Evolutionary conservation across 2,113 vertebrate species (phyloP).

Genomic region (Poeciliopsis turrubarensis): DNA sequence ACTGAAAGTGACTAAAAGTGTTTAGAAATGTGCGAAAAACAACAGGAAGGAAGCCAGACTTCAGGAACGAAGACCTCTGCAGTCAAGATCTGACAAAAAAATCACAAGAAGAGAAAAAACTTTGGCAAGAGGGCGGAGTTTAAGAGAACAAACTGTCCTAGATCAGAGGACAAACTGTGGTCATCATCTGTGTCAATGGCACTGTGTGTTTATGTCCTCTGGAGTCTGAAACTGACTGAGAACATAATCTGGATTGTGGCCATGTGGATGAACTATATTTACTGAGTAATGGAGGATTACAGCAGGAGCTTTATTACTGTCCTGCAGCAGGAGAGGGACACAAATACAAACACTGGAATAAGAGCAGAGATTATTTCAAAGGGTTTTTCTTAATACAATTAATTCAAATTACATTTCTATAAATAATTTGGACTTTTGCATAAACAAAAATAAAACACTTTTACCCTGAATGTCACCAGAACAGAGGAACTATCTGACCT

Average conservation of each 20-base stretch:
- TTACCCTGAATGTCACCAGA: too few species aligned
- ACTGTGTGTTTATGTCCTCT: conserved; percentile 3
- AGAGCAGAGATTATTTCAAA: too few species aligned
- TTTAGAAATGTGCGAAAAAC: background rate
- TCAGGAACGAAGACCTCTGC: background rate
- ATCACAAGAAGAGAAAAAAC: background rate
- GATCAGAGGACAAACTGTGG: conserved; percentile 7
- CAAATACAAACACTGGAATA: background rate
- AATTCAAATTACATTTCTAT: too few species aligned
- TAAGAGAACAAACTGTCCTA: conserved; percentile 21
- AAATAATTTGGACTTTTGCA: too few species aligned
- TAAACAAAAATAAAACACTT: too few species aligned
- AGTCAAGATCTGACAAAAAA: background rate
- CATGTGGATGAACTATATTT: background rate
- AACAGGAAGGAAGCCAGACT: background rate
- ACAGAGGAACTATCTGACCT: too few species aligned
- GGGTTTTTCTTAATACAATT: too few species aligned
- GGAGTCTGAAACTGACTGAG: background rate
- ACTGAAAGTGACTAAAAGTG: background rate
- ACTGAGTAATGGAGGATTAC: background rate
- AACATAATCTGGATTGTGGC: background rate
- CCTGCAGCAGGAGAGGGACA: background rate
- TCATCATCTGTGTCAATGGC: conserved; percentile 6
- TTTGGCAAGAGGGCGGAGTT: conserved; percentile 25
- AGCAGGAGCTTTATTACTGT: background rate